These are phyloP conservation scores for Myxocyprinus asiaticus DNA, from an alignment of 2,113 vertebrate species.

Conservation along the genomic window DNA sequence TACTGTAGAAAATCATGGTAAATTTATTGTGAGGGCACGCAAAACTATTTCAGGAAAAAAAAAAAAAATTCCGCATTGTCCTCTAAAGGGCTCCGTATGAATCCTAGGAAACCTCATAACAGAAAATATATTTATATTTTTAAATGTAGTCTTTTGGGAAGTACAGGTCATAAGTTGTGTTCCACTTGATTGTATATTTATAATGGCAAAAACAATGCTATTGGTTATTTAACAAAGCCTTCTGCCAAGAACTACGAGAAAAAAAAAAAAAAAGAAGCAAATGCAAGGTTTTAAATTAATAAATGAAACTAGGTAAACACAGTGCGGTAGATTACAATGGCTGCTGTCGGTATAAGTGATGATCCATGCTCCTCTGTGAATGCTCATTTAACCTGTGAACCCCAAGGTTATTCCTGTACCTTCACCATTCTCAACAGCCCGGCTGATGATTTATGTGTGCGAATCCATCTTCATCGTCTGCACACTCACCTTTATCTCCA, in stretches of 20 bases:
- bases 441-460: constrained; percentile 91
- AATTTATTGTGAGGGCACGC: too few relatives aligned
- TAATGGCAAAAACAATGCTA: neutral
- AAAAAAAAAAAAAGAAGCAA: neutral
- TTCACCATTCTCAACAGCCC: constrained; percentile 68
- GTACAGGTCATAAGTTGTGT: too few relatives aligned
- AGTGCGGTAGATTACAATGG: constrained; percentile 44
- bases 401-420: constrained; percentile 89
- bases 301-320: constrained; percentile 25
- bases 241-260: constrained; percentile 7
- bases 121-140: neutral
- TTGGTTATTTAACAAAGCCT: constrained; percentile 9
- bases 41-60: too few relatives aligned
- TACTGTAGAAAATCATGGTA: too few relatives aligned
- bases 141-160: too few relatives aligned
- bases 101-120: neutral
- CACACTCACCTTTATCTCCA: constrained; percentile 97
- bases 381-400: constrained; percentile 84
- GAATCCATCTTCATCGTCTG: constrained; percentile 82
- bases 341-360: constrained; percentile 44
- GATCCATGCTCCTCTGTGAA: constrained; percentile 68
- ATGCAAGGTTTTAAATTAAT: constrained; percentile 40
- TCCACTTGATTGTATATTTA: too few relatives aligned
- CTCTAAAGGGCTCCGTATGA: too few relatives aligned
- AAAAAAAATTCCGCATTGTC: too few relatives aligned